These are phyloP conservation scores for Philotrypesis tridentata DNA, from an alignment of 1,140 invertebrate species.

Conservation along the genomic window DNA sequence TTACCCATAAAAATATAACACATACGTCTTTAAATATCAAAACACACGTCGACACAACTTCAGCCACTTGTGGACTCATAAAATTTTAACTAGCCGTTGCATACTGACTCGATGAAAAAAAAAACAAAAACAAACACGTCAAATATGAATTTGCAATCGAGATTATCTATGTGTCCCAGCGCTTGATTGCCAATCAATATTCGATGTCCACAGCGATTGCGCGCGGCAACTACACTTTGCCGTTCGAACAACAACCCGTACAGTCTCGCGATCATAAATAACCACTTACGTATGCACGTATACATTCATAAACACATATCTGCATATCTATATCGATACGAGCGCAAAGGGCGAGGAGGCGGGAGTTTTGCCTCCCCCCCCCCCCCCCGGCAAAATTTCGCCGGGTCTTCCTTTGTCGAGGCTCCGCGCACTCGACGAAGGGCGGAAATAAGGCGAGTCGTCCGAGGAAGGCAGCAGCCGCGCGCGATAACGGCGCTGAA, in stretches of 20 bases:
- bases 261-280: background rate
- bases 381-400: constrained; percentile 10
- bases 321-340: background rate
- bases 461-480: constrained; percentile 26
- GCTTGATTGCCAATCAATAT: background rate
- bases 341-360: background rate
- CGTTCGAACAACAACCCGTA: background rate
- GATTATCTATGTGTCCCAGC: no score
- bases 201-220: background rate
- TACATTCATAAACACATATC: background rate
- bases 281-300: background rate
- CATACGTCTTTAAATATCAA: no score
- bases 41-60: no score
- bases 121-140: no score
- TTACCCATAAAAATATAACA: no score
- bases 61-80: no score
- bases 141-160: no score
- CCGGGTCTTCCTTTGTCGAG: constrained; percentile 12
- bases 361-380: no score
- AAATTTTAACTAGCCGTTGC: no score
- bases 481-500: constrained; percentile 50
- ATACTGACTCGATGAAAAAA: no score
- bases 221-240: no score
- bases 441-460: constrained; percentile 38
- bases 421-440: background rate